Evolutionary conservation across 35 echinoderm and acorn worm genomes (phyloP).

Genomic region (Heliocidaris erythrogramma): DNA sequence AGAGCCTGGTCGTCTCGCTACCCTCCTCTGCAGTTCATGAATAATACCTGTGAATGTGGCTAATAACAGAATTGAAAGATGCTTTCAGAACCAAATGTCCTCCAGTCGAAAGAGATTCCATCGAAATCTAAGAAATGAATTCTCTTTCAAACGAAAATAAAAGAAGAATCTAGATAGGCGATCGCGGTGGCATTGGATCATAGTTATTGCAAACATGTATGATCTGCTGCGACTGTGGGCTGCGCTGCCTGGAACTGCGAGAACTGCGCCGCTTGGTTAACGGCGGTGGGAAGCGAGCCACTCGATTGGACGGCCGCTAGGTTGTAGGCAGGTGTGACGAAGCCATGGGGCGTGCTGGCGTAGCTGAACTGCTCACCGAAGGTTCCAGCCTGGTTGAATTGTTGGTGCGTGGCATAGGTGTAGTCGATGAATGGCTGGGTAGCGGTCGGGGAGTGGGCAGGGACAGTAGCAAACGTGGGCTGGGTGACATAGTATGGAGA

Average conservation of each 20-base stretch:
- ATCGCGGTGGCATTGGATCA: constrained; percentile 14
- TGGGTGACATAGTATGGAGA: constrained; percentile 41
- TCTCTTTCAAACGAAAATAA: not conserved
- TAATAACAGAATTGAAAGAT: constrained; percentile 13
- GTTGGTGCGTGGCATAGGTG: constrained; percentile 38
- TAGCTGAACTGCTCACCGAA: constrained; percentile 42
- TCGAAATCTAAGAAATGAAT: not conserved
- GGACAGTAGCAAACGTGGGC: constrained; percentile 40
- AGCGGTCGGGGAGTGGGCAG: constrained; percentile 35
- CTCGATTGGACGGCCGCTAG: constrained; percentile 2
- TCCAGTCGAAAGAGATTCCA: constrained; percentile 8
- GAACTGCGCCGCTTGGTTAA: constrained; percentile 32
- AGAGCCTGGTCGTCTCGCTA: not conserved
- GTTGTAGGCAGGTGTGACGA: constrained; percentile 32
- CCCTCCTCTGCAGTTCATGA: not conserved
- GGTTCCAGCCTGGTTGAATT: constrained; percentile 39
- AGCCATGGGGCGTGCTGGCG: constrained; percentile 44
- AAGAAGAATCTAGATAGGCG: constrained; percentile 16
- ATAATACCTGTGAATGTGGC: not conserved
- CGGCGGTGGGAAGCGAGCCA: not conserved
- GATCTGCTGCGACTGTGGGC: constrained; percentile 36
- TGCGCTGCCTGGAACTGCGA: constrained; percentile 44
- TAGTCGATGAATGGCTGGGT: constrained; percentile 50
- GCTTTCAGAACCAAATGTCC: constrained; percentile 16
- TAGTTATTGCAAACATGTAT: constrained; percentile 51